These are phyloP conservation scores for Arctopsyche grandis DNA, from an alignment of 1,140 invertebrate species.

Conservation along the genomic window DNA sequence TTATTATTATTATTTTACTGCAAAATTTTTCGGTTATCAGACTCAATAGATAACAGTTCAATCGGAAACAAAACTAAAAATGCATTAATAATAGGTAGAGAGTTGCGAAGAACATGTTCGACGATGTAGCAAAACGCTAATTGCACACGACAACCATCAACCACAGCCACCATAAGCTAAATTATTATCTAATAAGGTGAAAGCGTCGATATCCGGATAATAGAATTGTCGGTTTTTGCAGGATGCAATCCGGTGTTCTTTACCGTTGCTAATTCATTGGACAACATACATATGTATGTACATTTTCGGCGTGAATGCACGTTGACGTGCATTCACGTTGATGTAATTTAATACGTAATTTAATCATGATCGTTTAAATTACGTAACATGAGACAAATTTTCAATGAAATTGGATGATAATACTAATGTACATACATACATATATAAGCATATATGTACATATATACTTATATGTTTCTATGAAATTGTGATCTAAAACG, in stretches of 20 bases:
- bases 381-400: neutral
- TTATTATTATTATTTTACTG: neutral
- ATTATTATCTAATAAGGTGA: slow-evolving; percentile 12
- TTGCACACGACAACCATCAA: slow-evolving; percentile 6
- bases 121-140: slow-evolving; percentile 15
- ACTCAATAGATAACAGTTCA: neutral
- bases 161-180: neutral
- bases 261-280: neutral
- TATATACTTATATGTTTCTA: neutral
- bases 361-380: no score
- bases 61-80: neutral
- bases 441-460: slow-evolving; percentile 11
- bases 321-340: no score
- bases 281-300: no score
- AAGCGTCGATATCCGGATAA: neutral
- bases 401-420: neutral
- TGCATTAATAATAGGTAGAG: neutral
- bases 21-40: neutral
- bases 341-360: no score
- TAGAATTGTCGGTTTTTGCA: neutral
- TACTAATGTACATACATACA: slow-evolving; percentile 6
- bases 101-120: neutral
- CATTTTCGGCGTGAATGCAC: no score
- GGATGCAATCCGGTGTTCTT: slow-evolving; percentile 24
- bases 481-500: no score